Evolutionary conservation across 2,797 vertebrate species (phyloP), one percentile per base, ranked within the genome.

Genomic region (Otolemur crassicaudatus): DNA sequence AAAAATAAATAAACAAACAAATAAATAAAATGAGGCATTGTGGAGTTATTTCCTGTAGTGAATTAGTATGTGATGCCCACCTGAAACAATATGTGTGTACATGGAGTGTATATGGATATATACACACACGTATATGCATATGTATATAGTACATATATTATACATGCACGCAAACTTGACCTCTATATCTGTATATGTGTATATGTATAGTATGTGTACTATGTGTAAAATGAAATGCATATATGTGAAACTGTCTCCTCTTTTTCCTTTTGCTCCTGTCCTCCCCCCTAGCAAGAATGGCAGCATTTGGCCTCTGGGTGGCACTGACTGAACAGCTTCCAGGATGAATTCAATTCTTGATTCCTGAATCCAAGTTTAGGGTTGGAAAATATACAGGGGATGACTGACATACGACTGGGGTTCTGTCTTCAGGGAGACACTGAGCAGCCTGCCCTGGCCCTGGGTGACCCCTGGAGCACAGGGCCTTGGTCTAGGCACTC

Each of bases 241-340:
- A 29, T 43, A 23, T 11, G 11, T 43, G 67, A 61, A 19, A 29
- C 11, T 40, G 40, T 3, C 79, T 17, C 16, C 23, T 60, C 79
- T 17, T 73, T 53, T 14, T 34, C 22, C 16, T 67, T 40, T 65
- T 91, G 37, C 83, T 81, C 75, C 20, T 25, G 3, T 3, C 5
- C 31, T 5, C 5, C 16, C 5, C 25, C 43, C 90, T 17, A 13
- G n/a, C 46, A 17, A 56, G 89, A 90, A 96, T 20, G 94, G 43
- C 96, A 23, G 29, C 70, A 65, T 91, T 65, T 85, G 19, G 80
- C 97, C 98, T 97, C 97, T 98, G 97, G 98, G 69, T 98, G 98
- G 98, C 98, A 95, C 97, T 96, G 97, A 56, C 69, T 53, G 94
- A 97, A 94, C 76, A 76, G 83, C 73, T 96, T 97, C 46, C 31